Evolutionary conservation across 2,888 invertebrate species (phyloP), one percentile per base, ranked within the genome.

Genomic region (Sussaba pulchella): DNA sequence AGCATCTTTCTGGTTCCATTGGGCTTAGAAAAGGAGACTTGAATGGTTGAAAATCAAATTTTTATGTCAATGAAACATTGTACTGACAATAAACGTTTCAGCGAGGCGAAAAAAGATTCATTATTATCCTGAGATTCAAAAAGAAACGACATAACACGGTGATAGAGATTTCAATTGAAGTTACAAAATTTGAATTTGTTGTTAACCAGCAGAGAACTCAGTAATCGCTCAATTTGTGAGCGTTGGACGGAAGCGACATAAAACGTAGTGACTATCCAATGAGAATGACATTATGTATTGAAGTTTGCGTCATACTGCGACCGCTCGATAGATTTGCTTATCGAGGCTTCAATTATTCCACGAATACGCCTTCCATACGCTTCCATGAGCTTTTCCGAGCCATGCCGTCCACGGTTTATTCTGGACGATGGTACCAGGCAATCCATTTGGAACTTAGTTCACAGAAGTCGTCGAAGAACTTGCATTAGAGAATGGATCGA

Each of bases 361-460:
- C 8, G 12, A 52, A 12, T 8, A 24, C 8, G 24, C 12, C 24
- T 21, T 2, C n/a, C n/a, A n/a, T n/a, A 24, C 2, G 24, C 12
- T 8, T 24, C 52, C 19, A 12, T 52, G 21, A 52, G 52, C 24
- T 24, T 12, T 9, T 24, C 2, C 31, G 31, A 6, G 3, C 19
- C 21, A 52, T 24, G 19, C 21, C 8, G 5, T 0, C 10, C 24
- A 52, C 1, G 24, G 52, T 12, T 52, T 52, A 52, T 24, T n/a
- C 24, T 9, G 14, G 9, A 5, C 8, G 26, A 54, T 54, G 12
- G 14, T 2, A n/a, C 14, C 24, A 14, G 54, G 54, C 14, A 14
- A 14, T 47, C 64, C 31, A 19, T 47, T 66, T 0, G 50, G 17
- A 64, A 26, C 45, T 26, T 21, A 26, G 64, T 45, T 21, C 26